These are phyloP conservation scores for Tryphoninae sp. DNA, from an alignment of 2,888 invertebrate genomes.

Conservation along the genomic window DNA sequence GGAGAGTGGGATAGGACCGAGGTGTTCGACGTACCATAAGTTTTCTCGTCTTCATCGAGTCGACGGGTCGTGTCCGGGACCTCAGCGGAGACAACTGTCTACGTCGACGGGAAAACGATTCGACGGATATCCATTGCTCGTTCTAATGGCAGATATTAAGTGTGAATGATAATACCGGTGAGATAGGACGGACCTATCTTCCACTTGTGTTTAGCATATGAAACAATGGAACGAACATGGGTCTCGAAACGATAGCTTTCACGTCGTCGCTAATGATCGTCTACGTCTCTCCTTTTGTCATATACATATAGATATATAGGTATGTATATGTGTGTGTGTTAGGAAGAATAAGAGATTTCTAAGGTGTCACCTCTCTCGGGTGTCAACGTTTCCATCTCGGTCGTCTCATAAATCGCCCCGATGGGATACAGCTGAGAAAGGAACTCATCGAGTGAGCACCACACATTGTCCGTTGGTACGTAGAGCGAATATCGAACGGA, in stretches of 20 bases:
- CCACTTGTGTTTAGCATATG: conserved; percentile 62
- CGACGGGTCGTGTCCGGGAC: conserved; percentile 47
- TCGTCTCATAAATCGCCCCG: conserved; percentile 17
- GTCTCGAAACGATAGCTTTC: conserved; percentile 60
- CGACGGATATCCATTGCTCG: conserved; percentile 37
- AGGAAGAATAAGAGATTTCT: conserved; percentile 62
- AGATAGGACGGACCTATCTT: conserved; percentile 11
- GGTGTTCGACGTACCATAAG: conserved; percentile 20
- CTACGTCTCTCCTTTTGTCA: conserved; percentile 15
- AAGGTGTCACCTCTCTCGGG: conserved; percentile 64
- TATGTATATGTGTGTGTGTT: background rate
- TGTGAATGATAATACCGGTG: conserved; percentile 55
- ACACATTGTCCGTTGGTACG: background rate
- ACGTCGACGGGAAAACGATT: conserved; percentile 10
- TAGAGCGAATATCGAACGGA: conserved; percentile 9
- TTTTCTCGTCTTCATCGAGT: conserved; percentile 55
- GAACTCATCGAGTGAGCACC: background rate
- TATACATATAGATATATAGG: background rate
- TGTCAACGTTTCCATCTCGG: conserved; percentile 53
- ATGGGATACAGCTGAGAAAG: background rate
- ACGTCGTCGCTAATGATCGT: conserved; percentile 60
- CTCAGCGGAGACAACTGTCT: conserved; percentile 17
- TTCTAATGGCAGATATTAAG: conserved; percentile 66
- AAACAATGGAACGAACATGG: conserved; percentile 61
- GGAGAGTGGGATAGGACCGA: conserved; percentile 34